Base-by-base conservation (phyloP, 2,113 vertebrate genomes). In the Nycticebus coucang region DNA sequence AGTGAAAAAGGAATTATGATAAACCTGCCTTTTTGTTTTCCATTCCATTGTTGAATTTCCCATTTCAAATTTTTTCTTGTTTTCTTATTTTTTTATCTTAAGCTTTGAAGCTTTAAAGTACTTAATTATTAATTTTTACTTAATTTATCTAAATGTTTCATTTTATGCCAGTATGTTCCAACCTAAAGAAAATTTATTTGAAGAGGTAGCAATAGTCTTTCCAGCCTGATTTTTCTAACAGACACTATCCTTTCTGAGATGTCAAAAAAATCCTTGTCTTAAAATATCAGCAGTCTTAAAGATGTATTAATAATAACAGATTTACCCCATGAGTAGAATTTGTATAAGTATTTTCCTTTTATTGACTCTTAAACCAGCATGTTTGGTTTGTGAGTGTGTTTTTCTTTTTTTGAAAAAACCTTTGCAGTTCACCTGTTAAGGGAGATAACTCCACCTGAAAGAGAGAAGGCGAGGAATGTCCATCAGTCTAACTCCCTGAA, bases 341-440 rank as follows among this genome's bases (percentile, higher is more conserved):
- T 96, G 45, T 97, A 30, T 93, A 86, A 33, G 9, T 92, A 92
- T 93, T 97, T 97, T 97, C 96, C 94, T 97, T 96, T 90, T 95
- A 97, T 91, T 96, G 91, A 66, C 95, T 96, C 91, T 95, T 97
- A 97, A 97, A 95, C 97, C 97, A 97, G 97, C 97, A 90, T 96
- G 95, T 96, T 97, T 98, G 97, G 97, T 98, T 98, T 98, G 97
- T 96, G 96, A 97, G 97, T 97, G 87, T 98, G 79, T 97, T 92
- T 97, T 97, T 97, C 94, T 97, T 96, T 93, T 97, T 96, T 95
- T 95, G 93, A 96, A 95, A 97, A 97, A 97, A 97, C 96, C 97
- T 97, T 82, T 97, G 96, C 97, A 97, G 97, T 98, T 98, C 97
- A 97, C 77, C 95, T 97, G 97, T 97, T 97, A 98, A 97, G 95